A percentile compares a stretch with the other conserved stretches of the same genome.
These are phyloP conservation scores for Phrynocephalus forsythii DNA, from an alignment of 2,797 vertebrate species.

Conservation along the genomic window DNA sequence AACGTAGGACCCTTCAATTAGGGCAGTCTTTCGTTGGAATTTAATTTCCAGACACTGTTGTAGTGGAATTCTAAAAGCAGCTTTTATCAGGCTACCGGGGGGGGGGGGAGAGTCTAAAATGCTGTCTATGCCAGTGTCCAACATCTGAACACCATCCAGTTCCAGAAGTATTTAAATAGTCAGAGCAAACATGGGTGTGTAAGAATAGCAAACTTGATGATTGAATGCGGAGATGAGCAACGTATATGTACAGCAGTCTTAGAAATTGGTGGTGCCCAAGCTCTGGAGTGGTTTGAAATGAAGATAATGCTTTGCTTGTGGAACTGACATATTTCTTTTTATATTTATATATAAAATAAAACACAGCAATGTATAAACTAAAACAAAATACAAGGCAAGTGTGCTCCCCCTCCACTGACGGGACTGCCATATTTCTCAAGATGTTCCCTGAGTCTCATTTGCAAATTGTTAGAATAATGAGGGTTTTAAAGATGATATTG, in stretches of 20 bases:
- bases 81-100: not conserved
- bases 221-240: not conserved
- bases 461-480: too few relatives aligned
- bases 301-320: not conserved
- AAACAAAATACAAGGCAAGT: too few relatives aligned
- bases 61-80: not conserved
- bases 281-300: not conserved
- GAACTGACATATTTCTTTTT: not conserved
- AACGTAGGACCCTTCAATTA: not conserved
- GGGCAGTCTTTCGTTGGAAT: not conserved
- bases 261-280: not conserved
- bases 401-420: too few relatives aligned
- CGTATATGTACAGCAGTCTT: not conserved
- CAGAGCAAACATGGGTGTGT: not conserved
- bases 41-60: rapidly evolving
- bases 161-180: not conserved
- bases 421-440: not conserved
- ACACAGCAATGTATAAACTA: too few relatives aligned
- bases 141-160: not conserved
- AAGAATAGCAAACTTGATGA: not conserved
- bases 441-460: not conserved
- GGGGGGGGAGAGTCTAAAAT: too few relatives aligned
- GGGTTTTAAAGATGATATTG: too few relatives aligned
- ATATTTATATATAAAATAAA: too few relatives aligned
- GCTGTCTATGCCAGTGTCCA: not conserved